Base-by-base conservation (phyloP, 37 sponge, comb jelly and placozoan species). In the Eunapius fragilis region DNA sequence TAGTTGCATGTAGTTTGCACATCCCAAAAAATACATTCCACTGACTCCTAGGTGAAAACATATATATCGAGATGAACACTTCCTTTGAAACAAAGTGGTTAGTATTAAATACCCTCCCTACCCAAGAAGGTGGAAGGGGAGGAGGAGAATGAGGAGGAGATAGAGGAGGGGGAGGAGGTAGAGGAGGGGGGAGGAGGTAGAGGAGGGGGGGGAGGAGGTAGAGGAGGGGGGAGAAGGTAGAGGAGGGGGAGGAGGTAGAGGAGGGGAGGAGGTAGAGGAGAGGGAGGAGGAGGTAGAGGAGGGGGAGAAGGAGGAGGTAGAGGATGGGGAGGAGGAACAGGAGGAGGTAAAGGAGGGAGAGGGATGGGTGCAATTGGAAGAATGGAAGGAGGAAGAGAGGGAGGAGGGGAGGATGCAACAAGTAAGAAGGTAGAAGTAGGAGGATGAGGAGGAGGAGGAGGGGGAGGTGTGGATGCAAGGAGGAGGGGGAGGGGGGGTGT, bases 381-480 rank as follows among this genome's bases (percentile, higher is more conserved):
- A 35, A 48, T 13, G 38, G 67, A 79, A 30, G 80, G 67, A 14
- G 47, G 80, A 67, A 25, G 38, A 30, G 80, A 79, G 30, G 38
- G 37, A 38, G n/a, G 38, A 24, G 27, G 30, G 19, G 27, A n/a
- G 74, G 17, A 19, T n/a, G n/a, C n/a, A n/a, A n/a, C 0, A 19
- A 30, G 17, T 17, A 28, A 17, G 27, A 73, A 28, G 74, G 30
- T 26, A 1, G 74, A 33, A 32, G 19, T 0, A 4, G 5, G 71
- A n/a, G 27, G 17, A 2, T 25, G 19, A 5, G 17, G 32, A 17
- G 74, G 38, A 14, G 31, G 78, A 34, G 78, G 78, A 25, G 2
- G 36, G 27, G 78, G 31, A 34, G 81, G 67, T 2, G n/a, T n/a
- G n/a, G n/a, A n/a, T n/a, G n/a, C n/a, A n/a, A n/a, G n/a, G n/a